Percentiles rank a stretch among this genome's conserved stretches.
phyloP scores from a whole-genome alignment of 2,797 vertebrate genomes.

The Tenualosa ilisha region DNA sequence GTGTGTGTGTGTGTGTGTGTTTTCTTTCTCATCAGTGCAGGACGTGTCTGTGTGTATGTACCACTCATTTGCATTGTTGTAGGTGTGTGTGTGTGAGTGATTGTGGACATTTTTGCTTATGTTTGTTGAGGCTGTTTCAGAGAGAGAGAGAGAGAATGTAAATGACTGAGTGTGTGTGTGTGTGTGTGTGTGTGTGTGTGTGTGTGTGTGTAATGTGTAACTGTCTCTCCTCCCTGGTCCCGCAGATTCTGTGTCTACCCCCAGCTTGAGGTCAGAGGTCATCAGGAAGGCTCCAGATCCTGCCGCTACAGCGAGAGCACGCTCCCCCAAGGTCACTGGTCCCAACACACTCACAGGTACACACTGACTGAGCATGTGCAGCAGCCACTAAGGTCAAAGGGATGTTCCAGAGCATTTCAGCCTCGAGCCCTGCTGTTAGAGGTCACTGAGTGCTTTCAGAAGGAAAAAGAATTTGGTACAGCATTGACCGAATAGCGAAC shows the following conservation, averaged over 20 bases:
- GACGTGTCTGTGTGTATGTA: neutral
- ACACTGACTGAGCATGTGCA: neutral
- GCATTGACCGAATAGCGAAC: too few species aligned
- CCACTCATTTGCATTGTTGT: neutral
- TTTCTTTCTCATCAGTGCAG: neutral
- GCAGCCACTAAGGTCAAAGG: neutral
- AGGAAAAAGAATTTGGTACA: too few species aligned
- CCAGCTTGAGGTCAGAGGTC: slow-evolving; percentile 53
- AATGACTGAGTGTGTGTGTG: neutral
- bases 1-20: too few species aligned
- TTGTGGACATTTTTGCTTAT: neutral
- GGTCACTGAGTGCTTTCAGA: too few species aligned
- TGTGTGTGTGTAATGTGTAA: neutral
- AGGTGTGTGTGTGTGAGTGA: neutral
- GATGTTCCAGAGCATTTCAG: too few species aligned
- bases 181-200: neutral
- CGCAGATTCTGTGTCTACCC: slow-evolving; percentile 53
- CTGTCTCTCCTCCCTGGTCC: neutral
- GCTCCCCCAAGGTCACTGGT: neutral
- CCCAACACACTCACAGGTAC: slow-evolving; percentile 1
- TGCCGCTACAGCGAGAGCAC: neutral
- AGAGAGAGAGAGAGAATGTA: neutral
- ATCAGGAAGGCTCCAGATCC: slow-evolving; percentile 25
- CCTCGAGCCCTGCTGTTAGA: too few species aligned
- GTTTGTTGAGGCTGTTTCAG: neutral